These are phyloP conservation scores for Alsophila aescularia DNA, from an alignment of 2,888 invertebrate genomes.

Conservation along the genomic window DNA sequence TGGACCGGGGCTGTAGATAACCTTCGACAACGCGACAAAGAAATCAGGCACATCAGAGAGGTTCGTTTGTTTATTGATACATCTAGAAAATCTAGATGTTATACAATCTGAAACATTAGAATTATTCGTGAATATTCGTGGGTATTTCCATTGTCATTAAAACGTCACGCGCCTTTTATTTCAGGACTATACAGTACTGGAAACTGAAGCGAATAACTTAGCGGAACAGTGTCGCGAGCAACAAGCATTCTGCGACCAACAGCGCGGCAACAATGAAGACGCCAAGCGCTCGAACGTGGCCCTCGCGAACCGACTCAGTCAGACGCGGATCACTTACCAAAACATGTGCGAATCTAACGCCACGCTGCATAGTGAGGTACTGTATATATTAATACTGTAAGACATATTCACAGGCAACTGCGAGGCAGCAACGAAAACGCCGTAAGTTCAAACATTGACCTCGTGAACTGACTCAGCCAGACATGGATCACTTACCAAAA, in stretches of 20 bases:
- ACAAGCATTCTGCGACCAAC: slow-evolving; percentile 85
- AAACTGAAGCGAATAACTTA: slow-evolving; percentile 70
- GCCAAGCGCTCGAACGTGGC: slow-evolving; percentile 64
- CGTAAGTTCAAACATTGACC: slow-evolving; percentile 60
- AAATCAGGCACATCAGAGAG: slow-evolving; percentile 85
- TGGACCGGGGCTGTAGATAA: slow-evolving; percentile 90
- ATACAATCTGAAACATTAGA: neutral
- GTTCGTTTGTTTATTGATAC: slow-evolving; percentile 43
- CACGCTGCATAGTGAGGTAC: slow-evolving; percentile 72
- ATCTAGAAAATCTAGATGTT: neutral
- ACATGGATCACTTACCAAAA: slow-evolving; percentile 58
- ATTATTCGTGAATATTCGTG: too few species aligned
- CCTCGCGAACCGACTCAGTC: slow-evolving; percentile 62
- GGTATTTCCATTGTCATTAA: neutral
- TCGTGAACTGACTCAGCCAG: slow-evolving; percentile 63
- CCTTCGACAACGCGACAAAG: slow-evolving; percentile 87
- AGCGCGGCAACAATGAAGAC: slow-evolving; percentile 84
- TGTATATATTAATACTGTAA: neutral
- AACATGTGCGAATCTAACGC: slow-evolving; percentile 58
- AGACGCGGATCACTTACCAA: slow-evolving; percentile 57
- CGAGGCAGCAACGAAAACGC: slow-evolving; percentile 83
- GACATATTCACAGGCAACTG: slow-evolving; percentile 64
- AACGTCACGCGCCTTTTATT: slow-evolving; percentile 9
- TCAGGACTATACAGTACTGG: slow-evolving; percentile 81
- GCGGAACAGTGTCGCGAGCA: slow-evolving; percentile 84